A percentile compares a stretch with the other conserved stretches of the same genome.
phyloP scores from a whole-genome alignment of 2,888 invertebrate species.

The Dicycla oo region DNA sequence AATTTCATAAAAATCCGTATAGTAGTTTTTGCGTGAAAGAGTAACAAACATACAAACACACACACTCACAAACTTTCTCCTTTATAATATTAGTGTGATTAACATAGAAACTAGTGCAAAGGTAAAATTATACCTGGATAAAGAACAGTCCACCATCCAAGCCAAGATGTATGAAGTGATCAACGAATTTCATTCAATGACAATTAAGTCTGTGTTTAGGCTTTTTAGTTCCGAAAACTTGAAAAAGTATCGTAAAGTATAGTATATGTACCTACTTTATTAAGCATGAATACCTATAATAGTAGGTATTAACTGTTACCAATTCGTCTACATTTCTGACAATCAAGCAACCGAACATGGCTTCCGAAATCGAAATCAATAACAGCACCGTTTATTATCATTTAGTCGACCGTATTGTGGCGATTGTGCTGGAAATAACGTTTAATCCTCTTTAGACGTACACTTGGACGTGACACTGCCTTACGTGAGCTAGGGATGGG shows the following conservation, averaged over 20 bases:
- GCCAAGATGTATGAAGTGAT: too few species aligned
- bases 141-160: too few species aligned
- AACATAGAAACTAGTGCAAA: too few species aligned
- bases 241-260: neutral
- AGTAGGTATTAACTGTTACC: neutral
- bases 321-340: neutral
- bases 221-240: too few species aligned
- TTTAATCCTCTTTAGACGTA: conserved; percentile 56
- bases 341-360: conserved; percentile 1
- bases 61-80: too few species aligned
- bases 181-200: too few species aligned
- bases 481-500: conserved; percentile 46
- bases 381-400: conserved; percentile 54
- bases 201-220: too few species aligned
- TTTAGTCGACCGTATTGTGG: conserved; percentile 48
- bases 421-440: conserved; percentile 51
- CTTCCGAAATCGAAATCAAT: conserved; percentile 42
- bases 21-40: too few species aligned
- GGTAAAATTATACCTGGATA: too few species aligned
- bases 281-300: neutral
- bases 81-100: too few species aligned
- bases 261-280: neutral
- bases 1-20: too few species aligned
- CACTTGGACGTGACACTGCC: conserved; percentile 59
- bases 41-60: too few species aligned